These are phyloP conservation scores for Lophochroa leadbeateri DNA, from an alignment of 2,113 vertebrate genomes.

Conservation along the genomic window DNA sequence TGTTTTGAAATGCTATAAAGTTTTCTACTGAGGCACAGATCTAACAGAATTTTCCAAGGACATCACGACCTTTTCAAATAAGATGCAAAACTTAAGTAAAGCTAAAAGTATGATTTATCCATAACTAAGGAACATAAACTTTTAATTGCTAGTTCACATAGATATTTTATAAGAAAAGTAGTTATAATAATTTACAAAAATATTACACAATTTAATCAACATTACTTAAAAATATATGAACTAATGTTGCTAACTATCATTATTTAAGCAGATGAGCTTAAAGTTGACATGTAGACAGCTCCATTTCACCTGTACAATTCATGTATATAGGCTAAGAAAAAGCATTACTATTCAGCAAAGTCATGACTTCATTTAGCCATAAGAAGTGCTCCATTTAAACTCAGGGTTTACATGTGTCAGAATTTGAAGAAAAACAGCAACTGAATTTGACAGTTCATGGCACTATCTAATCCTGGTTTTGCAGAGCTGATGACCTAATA, in stretches of 20 bases:
- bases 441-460: background rate
- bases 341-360: background rate
- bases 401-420: background rate
- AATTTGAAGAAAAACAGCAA: background rate
- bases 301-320: background rate
- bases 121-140: background rate
- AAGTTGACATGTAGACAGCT: background rate
- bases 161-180: background rate
- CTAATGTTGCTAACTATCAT: background rate
- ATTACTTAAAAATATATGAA: background rate
- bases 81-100: background rate
- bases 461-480: background rate
- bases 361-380: background rate
- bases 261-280: background rate
- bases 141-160: background rate
- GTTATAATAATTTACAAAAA: background rate
- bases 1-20: background rate
- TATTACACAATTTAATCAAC: background rate
- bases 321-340: background rate
- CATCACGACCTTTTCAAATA: background rate
- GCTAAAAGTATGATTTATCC: background rate
- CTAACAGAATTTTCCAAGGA: background rate
- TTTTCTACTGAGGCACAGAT: background rate
- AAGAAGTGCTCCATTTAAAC: background rate
- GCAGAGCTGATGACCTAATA: constrained; percentile 3